Percentiles rank a stretch among this genome's conserved stretches.
These are phyloP conservation scores for Drosophila rufa DNA, from an alignment of 1,140 invertebrate genomes.

Conservation along the genomic window DNA sequence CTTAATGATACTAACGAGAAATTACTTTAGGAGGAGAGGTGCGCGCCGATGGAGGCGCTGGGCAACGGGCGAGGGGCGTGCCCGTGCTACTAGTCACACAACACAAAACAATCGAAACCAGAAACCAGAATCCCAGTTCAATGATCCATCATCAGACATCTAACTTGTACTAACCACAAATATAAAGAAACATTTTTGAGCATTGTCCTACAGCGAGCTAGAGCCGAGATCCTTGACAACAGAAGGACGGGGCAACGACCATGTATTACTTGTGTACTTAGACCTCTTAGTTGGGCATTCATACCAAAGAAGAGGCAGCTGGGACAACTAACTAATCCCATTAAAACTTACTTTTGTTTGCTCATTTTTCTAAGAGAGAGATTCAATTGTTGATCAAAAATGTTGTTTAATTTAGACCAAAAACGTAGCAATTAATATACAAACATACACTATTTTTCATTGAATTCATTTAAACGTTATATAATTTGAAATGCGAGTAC, in stretches of 20 bases:
- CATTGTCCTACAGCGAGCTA: conserved; percentile 46
- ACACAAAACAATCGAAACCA: conserved; percentile 49
- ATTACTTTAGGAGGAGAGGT: conserved; percentile 61
- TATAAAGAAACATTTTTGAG: conserved; percentile 49
- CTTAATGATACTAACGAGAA: conserved; percentile 77
- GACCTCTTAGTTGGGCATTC: conserved; percentile 25
- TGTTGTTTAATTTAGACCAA: conserved; percentile 75
- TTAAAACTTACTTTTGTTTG: conserved; percentile 48
- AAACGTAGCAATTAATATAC: conserved; percentile 52
- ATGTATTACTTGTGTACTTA: conserved; percentile 76
- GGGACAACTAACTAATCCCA: conserved; percentile 36
- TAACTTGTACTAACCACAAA: conserved; percentile 50
- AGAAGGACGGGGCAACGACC: conserved; percentile 52
- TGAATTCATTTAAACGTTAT: conserved; percentile 54
- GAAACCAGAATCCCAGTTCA: conserved; percentile 66
- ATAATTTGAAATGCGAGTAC: conserved; percentile 62
- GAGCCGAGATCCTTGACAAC: conserved; percentile 18
- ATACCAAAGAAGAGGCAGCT: conserved; percentile 25
- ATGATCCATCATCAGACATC: conserved; percentile 49
- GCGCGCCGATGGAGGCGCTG: conserved; percentile 32
- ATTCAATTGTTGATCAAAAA: conserved; percentile 66
- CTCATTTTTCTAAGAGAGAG: conserved; percentile 60
- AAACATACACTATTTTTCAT: conserved; percentile 53
- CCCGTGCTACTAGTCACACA: conserved; percentile 66
- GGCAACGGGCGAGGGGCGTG: conserved; percentile 28